Base-by-base conservation (phyloP, 2,888 invertebrate species). In the Gymnoscelis rufifasciata region DNA sequence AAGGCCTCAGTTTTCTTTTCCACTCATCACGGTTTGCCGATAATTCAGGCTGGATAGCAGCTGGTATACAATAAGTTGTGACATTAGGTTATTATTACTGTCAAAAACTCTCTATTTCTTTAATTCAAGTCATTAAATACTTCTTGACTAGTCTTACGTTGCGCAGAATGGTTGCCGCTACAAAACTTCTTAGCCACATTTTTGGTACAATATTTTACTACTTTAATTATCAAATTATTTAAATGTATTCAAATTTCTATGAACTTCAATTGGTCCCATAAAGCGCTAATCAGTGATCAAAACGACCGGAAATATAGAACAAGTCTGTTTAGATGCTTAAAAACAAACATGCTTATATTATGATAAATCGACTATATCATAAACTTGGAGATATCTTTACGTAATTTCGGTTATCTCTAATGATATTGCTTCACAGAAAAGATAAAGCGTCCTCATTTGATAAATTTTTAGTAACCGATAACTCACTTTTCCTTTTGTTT, bases 371-470 rank as follows among this genome's bases (percentile, higher is more conserved):
- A 43, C 47, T 41, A 39, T 35, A 35, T 52, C 47, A 49, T 54
- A 54, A 52, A 55, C 42, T 44, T 49, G 43, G 47, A 60, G 31
- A 54, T 46, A 53, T 51, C 62, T 49, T 62, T 59, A 66, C 59
- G 60, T 66, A 66, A 67, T 57, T 58, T 54, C 48, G 52, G 53
- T 47, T 60, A 63, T 41, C 44, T 45, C 47, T 60, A 61, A 56
- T 59, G 72, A 76, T 75, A 78, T 71, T 71, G 68, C 68, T 71
- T 68, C 71, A 69, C 61, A 62, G 67, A 64, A 70, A 39, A 57
- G 75, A 77, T 77, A 75, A 63, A 56, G 51, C 54, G 70, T 55
- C 79, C 77, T 71, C 74, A 59, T 71, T 78, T 71, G 78, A 81
- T 81, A 68, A 50, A 51, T 54, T 52, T 19, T 52, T 47, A 30